phyloP scores from a whole-genome alignment of 2,113 vertebrate genomes.

The Rhineura floridana region DNA sequence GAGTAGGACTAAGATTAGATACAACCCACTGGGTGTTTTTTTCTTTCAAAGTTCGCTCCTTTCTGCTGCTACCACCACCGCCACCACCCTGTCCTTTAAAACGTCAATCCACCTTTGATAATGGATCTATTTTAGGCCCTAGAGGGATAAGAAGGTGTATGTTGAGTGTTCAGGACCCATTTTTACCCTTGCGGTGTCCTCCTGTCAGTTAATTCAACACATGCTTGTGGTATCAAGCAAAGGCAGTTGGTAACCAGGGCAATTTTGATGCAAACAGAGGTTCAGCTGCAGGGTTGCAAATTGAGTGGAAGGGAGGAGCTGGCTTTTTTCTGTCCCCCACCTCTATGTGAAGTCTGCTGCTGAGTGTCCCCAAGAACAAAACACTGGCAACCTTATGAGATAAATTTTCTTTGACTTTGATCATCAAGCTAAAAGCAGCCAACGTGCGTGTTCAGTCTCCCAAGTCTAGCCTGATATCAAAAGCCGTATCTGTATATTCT shows the following conservation, averaged over 20 bases:
- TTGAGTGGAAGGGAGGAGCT: conserved; percentile 28
- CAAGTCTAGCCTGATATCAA: background rate
- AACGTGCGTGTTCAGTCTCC: background rate
- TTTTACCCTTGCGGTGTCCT: conserved; percentile 11
- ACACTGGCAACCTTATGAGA: background rate
- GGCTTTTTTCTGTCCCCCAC: conserved; percentile 43
- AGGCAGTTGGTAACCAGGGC: conserved; percentile 22
- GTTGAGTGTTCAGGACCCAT: background rate
- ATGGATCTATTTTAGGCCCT: background rate
- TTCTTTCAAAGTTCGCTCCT: background rate
- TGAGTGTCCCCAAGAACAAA: conserved; percentile 19
- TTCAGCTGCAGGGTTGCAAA: conserved; percentile 40
- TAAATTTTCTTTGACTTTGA: background rate
- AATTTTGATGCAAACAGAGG: conserved; percentile 44
- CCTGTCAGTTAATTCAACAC: conserved; percentile 29
- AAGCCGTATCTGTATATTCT: too few relatives aligned
- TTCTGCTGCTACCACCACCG: background rate
- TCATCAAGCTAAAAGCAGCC: too few relatives aligned
- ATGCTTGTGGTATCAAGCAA: conserved; percentile 28
- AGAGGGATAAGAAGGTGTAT: background rate
- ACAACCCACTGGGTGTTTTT: background rate
- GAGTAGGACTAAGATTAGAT: too few relatives aligned
- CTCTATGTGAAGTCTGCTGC: conserved; percentile 47
- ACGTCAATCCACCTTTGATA: background rate
- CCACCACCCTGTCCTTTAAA: background rate